Conservation (phyloP, 2,113 vertebrate species). For the Sclerurus mexicanus region DNA sequence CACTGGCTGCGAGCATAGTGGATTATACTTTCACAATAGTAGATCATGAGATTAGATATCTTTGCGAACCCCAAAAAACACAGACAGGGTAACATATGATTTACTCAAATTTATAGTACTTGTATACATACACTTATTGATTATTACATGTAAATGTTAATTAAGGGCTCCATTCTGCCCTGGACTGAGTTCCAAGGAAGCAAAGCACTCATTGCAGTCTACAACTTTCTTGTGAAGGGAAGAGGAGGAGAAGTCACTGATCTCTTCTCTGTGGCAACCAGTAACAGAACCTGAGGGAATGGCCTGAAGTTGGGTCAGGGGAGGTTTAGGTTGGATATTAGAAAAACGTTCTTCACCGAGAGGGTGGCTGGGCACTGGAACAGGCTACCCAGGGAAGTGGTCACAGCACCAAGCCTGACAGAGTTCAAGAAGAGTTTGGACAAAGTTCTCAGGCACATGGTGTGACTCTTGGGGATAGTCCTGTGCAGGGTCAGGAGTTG, state of each 20-base stretch:
- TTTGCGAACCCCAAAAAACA: not conserved
- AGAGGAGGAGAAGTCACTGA: not conserved
- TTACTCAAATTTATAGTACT: not conserved
- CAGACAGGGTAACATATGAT: not conserved
- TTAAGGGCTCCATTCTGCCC: not conserved
- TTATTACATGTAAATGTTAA: not conserved
- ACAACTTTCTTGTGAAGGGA: not conserved
- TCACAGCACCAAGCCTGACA: not conserved
- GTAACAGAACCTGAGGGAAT: not conserved
- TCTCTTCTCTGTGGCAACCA: not conserved
- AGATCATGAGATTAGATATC: not conserved
- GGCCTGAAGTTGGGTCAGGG: not conserved
- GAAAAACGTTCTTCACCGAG: not conserved
- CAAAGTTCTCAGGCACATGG: not conserved
- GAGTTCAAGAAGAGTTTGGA: not conserved
- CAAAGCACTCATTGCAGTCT: not conserved
- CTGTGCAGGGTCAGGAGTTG: not conserved
- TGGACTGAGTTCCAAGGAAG: not conserved
- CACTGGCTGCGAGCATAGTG: rapidly evolving
- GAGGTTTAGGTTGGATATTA: not conserved
- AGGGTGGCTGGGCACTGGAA: not conserved
- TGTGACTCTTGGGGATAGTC: not conserved
- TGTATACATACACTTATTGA: not conserved
- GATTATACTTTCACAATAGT: not conserved
- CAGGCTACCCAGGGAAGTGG: not conserved